Conservation (phyloP, 2,797 vertebrate species). For the Mormyrus proboscirostris region DNA sequence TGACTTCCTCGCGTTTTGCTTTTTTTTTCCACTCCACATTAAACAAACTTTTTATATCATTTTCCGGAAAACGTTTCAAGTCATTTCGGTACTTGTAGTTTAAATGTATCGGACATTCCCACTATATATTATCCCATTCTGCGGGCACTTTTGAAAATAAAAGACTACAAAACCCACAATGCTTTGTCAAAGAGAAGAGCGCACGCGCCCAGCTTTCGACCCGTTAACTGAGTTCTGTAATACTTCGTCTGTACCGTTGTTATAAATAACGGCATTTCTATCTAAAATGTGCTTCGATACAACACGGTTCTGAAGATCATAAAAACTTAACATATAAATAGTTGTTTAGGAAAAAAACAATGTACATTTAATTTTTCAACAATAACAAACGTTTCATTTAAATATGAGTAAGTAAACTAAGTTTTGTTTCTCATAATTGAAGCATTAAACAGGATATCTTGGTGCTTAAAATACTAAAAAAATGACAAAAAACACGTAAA, state of each 20-base stretch:
- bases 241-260: neutral
- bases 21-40: slow-evolving; percentile 29
- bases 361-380: neutral
- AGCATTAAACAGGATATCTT: neutral
- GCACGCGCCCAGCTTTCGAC: neutral
- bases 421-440: neutral
- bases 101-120: slow-evolving; percentile 15
- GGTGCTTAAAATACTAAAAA: neutral
- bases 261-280: neutral
- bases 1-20: slow-evolving; percentile 50
- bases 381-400: neutral
- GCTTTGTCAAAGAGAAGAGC: neutral
- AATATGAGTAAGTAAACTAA: neutral
- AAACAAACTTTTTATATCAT: slow-evolving; percentile 38
- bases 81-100: slow-evolving; percentile 65
- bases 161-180: slow-evolving; percentile 5
- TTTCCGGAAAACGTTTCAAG: slow-evolving; percentile 55
- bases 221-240: neutral
- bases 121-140: neutral
- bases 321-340: neutral
- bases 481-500: neutral
- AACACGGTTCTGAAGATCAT: neutral
- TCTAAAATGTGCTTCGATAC: neutral
- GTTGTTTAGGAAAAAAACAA: neutral
- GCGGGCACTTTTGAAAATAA: neutral